These are phyloP conservation scores for Archilochus colubris DNA, from an alignment of 2,113 vertebrate genomes.

Conservation along the genomic window DNA sequence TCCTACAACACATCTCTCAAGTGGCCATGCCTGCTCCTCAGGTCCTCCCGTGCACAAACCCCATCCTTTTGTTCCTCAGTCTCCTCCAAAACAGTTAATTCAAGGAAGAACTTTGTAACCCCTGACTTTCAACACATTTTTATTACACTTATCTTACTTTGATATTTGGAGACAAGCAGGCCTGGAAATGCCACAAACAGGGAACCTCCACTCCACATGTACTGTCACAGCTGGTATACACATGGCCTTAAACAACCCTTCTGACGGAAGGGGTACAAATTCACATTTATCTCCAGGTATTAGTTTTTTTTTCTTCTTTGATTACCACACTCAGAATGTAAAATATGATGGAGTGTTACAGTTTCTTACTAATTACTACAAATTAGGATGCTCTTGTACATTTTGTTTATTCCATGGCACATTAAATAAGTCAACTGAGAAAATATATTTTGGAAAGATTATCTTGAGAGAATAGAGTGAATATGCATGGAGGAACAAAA, in stretches of 20 bases:
- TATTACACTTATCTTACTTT: background rate
- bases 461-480: background rate
- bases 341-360: background rate
- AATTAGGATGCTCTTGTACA: background rate
- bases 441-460: background rate
- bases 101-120: background rate
- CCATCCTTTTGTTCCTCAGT: accelerated
- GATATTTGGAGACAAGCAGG: background rate
- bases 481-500: background rate
- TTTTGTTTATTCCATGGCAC: background rate
- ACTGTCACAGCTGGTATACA: background rate
- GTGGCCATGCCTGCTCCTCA: background rate
- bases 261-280: background rate
- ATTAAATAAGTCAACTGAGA: background rate
- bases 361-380: background rate
- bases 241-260: background rate
- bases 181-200: background rate
- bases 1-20: background rate
- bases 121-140: background rate
- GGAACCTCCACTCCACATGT: background rate
- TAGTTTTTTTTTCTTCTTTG: background rate
- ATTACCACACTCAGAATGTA: background rate
- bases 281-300: background rate
- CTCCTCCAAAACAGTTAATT: background rate
- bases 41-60: background rate